These are phyloP conservation scores for Furcula furcula DNA, from an alignment of 2,888 invertebrate genomes.

Conservation along the genomic window DNA sequence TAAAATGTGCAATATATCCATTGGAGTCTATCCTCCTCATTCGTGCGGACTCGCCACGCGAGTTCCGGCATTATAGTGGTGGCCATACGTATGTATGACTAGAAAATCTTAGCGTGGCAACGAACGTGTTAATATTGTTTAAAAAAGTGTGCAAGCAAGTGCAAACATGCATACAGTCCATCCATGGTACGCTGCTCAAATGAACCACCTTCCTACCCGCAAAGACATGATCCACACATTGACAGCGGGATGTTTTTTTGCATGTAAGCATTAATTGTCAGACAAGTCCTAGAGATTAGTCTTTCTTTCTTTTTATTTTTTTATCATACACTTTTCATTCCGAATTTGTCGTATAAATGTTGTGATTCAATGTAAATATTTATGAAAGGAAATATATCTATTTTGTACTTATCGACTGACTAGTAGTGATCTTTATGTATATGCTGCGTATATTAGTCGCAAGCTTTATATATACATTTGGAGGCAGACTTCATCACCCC, in stretches of 20 bases:
- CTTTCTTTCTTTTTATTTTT: conserved; percentile 22
- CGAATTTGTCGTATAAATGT: conserved; percentile 45
- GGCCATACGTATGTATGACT: no score
- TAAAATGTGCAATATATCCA: no score
- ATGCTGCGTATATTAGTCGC: conserved; percentile 21
- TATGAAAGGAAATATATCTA: conserved; percentile 36
- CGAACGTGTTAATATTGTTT: no score
- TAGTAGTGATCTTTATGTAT: conserved; percentile 26
- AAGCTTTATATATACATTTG: conserved; percentile 22
- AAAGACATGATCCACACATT: conserved; percentile 24
- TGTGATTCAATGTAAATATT: conserved; percentile 66
- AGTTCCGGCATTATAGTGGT: no score
- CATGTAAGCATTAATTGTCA: conserved; percentile 39
- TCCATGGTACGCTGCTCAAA: no score
- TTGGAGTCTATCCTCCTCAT: no score
- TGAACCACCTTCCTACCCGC: conserved; percentile 22
- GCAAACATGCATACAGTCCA: no score
- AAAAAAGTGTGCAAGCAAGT: no score
- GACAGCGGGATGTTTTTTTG: conserved; percentile 6
- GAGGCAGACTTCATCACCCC: conserved; percentile 28
- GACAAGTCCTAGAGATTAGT: conserved; percentile 41
- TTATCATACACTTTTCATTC: conserved; percentile 51
- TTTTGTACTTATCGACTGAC: conserved; percentile 70
- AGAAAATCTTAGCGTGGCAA: no score
- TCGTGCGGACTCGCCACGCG: no score